These are phyloP conservation scores for Rana temporaria DNA, from an alignment of 2,113 vertebrate species.

Conservation along the genomic window DNA sequence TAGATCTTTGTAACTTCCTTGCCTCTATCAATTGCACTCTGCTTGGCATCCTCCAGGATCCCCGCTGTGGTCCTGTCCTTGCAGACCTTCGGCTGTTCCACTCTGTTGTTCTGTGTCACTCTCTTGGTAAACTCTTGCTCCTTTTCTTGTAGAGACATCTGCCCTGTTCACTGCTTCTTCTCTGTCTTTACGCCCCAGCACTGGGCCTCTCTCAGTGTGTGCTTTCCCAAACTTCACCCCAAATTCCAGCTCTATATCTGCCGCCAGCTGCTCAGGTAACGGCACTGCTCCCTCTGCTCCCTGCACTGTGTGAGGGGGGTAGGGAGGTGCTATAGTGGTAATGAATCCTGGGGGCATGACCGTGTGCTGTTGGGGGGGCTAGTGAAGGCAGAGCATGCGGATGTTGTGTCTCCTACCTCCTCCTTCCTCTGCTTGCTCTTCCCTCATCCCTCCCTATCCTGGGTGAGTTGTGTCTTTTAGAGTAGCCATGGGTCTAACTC, in stretches of 20 bases:
- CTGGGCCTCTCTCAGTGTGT: conserved; percentile 98
- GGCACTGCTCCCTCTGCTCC: conserved; percentile 76
- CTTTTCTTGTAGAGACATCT: conserved; percentile 95
- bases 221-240: conserved; percentile 98
- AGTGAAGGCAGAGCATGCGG: conserved; percentile 39
- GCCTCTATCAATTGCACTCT: conserved; percentile 15
- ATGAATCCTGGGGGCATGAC: conserved; percentile 43
- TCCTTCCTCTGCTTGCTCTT: conserved; percentile 44
- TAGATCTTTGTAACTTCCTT: conserved; percentile 8
- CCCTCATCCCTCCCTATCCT: conserved; percentile 47
- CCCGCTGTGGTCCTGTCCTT: conserved; percentile 37
- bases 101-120: conserved; percentile 76
- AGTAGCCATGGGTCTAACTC: neutral
- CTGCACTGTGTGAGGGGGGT: conserved; percentile 39
- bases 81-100: conserved; percentile 71
- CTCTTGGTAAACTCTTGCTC: conserved; percentile 80
- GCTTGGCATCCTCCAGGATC: conserved; percentile 37
- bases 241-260: conserved; percentile 99
- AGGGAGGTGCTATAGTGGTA: conserved; percentile 23
- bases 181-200: conserved; percentile 99
- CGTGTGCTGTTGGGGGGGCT: conserved; percentile 46
- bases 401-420: conserved; percentile 13
- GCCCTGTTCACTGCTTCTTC: conserved; percentile 99
- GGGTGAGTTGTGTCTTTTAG: neutral
- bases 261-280: conserved; percentile 99